phyloP scores from a whole-genome alignment of 1,140 invertebrate species.

The Drosophila arizonae region DNA sequence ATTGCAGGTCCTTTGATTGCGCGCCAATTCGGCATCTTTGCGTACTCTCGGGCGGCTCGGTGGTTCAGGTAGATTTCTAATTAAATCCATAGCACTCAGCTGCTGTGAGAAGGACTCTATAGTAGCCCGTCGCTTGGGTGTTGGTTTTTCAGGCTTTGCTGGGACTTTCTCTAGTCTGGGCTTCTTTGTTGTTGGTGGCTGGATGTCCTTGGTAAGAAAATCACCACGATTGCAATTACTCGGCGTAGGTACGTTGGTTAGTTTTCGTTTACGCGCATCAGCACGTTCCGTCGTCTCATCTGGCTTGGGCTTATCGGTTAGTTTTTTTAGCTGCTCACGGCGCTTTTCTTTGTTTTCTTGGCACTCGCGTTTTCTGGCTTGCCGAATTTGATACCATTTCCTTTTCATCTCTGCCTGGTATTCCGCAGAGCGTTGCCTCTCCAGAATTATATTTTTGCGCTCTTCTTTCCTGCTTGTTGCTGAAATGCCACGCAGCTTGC shows the following conservation, averaged over 20 bases:
- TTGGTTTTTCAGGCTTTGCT: slow-evolving; percentile 2
- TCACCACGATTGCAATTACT: slow-evolving; percentile 63
- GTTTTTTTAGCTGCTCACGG: slow-evolving; percentile 62
- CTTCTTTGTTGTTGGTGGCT: slow-evolving; percentile 34
- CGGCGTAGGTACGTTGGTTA: slow-evolving; percentile 33
- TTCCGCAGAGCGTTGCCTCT: slow-evolving; percentile 42
- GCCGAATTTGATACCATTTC: slow-evolving; percentile 66
- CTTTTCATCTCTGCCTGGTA: slow-evolving; percentile 38
- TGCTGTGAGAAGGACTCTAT: slow-evolving; percentile 51
- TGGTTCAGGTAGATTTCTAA: neutral
- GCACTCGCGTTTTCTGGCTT: slow-evolving; percentile 43
- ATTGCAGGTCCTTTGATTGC: slow-evolving; percentile 65
- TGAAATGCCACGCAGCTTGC: slow-evolving; percentile 61
- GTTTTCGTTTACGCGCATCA: slow-evolving; percentile 29
- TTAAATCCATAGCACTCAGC: slow-evolving; percentile 23
- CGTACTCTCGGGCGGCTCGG: slow-evolving; percentile 36
- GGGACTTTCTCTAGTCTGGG: slow-evolving; percentile 13
- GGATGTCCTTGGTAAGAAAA: slow-evolving; percentile 51
- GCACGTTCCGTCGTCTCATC: too few relatives aligned
- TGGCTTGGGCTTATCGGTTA: slow-evolving; percentile 30
- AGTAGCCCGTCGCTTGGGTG: slow-evolving; percentile 16
- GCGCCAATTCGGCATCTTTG: slow-evolving; percentile 41
- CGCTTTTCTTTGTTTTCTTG: slow-evolving; percentile 52
- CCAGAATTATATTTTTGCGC: slow-evolving; percentile 5
- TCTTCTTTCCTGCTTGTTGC: slow-evolving; percentile 9